These are phyloP conservation scores for Sapajus apella DNA, from an alignment of 2,113 vertebrate genomes.

Conservation along the genomic window DNA sequence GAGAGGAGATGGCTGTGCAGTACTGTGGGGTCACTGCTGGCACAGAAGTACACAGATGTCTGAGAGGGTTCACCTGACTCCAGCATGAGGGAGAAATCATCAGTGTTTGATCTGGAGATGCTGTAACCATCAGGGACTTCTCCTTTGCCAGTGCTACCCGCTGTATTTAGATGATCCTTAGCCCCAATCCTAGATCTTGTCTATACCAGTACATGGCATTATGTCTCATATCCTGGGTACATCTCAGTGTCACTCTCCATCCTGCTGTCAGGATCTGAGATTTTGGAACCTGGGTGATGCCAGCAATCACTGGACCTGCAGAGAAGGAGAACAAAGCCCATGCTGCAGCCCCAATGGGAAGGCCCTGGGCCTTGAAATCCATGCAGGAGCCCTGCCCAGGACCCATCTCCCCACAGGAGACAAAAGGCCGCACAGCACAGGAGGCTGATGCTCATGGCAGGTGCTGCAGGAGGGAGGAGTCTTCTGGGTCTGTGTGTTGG, in stretches of 20 bases:
- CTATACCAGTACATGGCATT: neutral
- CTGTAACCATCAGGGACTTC: neutral
- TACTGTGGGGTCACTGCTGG: neutral
- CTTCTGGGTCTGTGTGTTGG: too few species aligned
- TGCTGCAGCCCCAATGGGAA: accelerated
- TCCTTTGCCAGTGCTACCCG: accelerated
- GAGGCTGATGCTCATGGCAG: neutral
- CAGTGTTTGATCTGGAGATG: too few species aligned
- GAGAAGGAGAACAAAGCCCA: neutral
- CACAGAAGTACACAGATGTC: slow-evolving; percentile 58
- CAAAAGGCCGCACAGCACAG: neutral
- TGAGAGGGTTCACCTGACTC: neutral
- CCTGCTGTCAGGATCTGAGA: neutral
- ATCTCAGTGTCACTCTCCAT: neutral
- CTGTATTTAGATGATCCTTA: neutral
- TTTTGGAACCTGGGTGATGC: neutral
- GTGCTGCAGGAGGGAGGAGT: accelerated
- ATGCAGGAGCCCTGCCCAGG: accelerated
- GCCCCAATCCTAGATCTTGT: neutral
- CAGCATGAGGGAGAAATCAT: neutral
- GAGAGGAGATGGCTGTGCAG: neutral
- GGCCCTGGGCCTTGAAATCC: neutral
- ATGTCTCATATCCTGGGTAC: neutral
- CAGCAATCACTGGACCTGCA: neutral
- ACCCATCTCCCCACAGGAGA: neutral